Evolutionary conservation across 53 echinoderm and acorn worm species (phyloP).

Genomic region (Echinarachnius parma): DNA sequence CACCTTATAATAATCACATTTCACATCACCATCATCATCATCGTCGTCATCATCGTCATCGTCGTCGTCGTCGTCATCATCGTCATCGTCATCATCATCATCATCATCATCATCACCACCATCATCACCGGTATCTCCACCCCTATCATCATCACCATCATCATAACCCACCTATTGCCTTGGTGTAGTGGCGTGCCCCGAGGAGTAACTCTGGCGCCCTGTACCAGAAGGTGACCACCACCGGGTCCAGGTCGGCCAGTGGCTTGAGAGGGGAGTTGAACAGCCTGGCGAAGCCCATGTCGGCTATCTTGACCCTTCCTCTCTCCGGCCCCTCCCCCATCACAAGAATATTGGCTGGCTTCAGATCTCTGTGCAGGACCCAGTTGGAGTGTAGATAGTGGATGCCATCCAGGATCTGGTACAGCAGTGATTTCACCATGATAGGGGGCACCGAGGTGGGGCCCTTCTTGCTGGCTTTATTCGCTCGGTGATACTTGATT

Average conservation of each 20-base stretch:
- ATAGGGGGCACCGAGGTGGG: constrained; percentile 78
- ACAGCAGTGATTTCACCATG: constrained; percentile 93
- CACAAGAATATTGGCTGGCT: constrained; percentile 96
- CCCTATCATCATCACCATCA: too few species aligned
- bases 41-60: too few species aligned
- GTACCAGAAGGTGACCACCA: constrained; percentile 99
- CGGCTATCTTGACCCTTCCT: constrained; percentile 97
- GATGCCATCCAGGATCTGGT: constrained; percentile 94
- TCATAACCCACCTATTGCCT: constrained; percentile 94
- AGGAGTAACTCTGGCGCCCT: constrained; percentile 87
- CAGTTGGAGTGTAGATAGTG: constrained; percentile 97
- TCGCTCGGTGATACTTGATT: constrained; percentile 90
- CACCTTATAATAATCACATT: too few species aligned
- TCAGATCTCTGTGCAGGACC: constrained; percentile 98
- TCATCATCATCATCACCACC: too few species aligned
- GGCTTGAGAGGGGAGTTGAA: constrained; percentile 91
- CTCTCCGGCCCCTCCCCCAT: constrained; percentile 93
- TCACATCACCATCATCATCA: too few species aligned
- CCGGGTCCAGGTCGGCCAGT: constrained; percentile 90
- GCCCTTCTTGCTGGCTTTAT: constrained; percentile 90
- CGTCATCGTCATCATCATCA: too few species aligned
- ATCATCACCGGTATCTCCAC: too few species aligned
- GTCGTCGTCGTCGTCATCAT: too few species aligned
- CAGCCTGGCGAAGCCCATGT: constrained; percentile 92
- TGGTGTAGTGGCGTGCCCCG: constrained; percentile 95